Base-by-base conservation (phyloP, 2,797 vertebrate species). In the Amazona finschi region DNA sequence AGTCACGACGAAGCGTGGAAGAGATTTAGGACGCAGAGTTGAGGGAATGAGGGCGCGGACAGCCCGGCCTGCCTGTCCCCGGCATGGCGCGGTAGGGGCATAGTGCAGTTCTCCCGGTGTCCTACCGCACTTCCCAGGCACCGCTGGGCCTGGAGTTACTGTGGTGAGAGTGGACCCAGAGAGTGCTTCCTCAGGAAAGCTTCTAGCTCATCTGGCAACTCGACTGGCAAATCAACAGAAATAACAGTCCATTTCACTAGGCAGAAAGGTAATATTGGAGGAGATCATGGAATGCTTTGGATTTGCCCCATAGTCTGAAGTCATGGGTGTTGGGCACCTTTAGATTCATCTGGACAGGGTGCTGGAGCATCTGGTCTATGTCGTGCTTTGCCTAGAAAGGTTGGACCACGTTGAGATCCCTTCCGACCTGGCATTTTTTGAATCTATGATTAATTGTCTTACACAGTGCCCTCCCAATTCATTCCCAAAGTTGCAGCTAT, bases 1-100 rank as follows among this genome's bases (percentile, higher is more conserved):
- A 0, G 3, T 3, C 47, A 0, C 44, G 6, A 5, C 58, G 2
- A 10, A 4, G 41, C 14, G 0, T 5, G 17, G 57, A 5, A 5
- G 31, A 28, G 6, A 3, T 30, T 39, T 6, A 3, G 36, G 20
- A 5, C 24, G 6, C 9, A 3, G 12, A 3, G 38, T 0, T 0
- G 70, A 1, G 57, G 25, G 39, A 9, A 8, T 1, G 41, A 1
- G 57, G 1, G 50, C 4, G 61, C 3, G 8, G 25, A 1, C 24
- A 17, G 66, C 24, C 36, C 1, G 55, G 50, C 9, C 33, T 3
- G 79, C 10, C 15, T 7, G 21, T 5, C 33, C 24, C 46, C 12
- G 5, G 57, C 36, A 0, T 2, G 57, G 17, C 30, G 19, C 21
- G 52, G 0, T 1, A 20, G 24, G 7, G 9, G 53, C 6, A 8